Conservation (phyloP, 2,113 vertebrate genomes). For the Paraplagusia blochii region DNA sequence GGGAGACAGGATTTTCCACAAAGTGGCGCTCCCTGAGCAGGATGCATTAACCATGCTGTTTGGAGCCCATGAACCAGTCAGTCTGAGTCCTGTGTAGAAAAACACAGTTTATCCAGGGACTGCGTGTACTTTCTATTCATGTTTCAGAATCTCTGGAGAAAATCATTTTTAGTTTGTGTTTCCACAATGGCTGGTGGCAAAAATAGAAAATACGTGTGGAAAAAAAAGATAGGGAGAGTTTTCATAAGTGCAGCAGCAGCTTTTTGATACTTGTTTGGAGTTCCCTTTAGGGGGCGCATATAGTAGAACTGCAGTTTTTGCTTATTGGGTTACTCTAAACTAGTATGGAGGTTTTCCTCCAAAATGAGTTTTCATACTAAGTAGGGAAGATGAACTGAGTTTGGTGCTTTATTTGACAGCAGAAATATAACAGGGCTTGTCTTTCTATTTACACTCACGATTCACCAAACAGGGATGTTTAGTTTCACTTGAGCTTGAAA, state of each 20-base stretch:
- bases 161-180: conserved; percentile 9
- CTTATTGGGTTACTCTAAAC: too few species aligned
- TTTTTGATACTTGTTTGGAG: neutral
- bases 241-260: neutral
- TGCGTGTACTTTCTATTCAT: conserved; percentile 20
- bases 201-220: neutral
- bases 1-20: conserved; percentile 44
- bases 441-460: too few species aligned
- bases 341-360: too few species aligned
- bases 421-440: too few species aligned
- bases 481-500: too few species aligned
- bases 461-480: too few species aligned
- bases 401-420: too few species aligned
- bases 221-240: neutral
- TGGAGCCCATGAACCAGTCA: conserved; percentile 48
- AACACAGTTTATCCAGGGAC: conserved; percentile 24
- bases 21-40: conserved; percentile 25
- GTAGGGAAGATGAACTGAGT: too few species aligned
- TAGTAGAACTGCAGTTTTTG: too few species aligned
- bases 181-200: neutral
- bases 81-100: conserved; percentile 29
- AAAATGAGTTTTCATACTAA: too few species aligned
- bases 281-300: neutral
- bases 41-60: conserved; percentile 58
- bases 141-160: conserved; percentile 9